Conservation (phyloP, 2,113 vertebrate genomes). For the Rhabdornis inornatus region DNA sequence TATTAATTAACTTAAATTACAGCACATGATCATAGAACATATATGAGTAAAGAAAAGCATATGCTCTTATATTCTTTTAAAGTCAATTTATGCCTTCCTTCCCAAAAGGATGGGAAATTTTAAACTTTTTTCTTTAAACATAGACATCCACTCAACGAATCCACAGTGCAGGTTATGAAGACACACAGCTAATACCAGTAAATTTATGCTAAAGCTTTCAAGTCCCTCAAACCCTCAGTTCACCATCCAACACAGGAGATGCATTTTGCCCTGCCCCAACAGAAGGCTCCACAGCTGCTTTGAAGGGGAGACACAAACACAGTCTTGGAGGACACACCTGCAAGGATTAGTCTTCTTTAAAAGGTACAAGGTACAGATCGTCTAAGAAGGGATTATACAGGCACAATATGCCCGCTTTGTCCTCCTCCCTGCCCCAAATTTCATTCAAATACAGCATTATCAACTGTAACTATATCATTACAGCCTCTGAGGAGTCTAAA, state of each 20-base stretch:
- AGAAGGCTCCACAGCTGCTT: neutral
- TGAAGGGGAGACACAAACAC: neutral
- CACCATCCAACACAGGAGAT: neutral
- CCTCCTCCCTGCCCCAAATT: neutral
- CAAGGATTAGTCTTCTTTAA: constrained; percentile 32
- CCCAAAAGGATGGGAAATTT: neutral
- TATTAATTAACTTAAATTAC: neutral
- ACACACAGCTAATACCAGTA: neutral
- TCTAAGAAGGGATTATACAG: constrained; percentile 26
- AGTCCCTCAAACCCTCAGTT: neutral
- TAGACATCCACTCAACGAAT: neutral
- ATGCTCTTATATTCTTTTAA: neutral
- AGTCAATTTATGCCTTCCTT: neutral
- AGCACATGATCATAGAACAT: neutral
- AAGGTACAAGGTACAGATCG: neutral
- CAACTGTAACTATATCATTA: neutral
- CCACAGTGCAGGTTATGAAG: neutral
- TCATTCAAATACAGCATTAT: neutral
- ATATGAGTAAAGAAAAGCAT: neutral
- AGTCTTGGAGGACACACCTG: neutral
- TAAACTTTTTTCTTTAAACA: neutral
- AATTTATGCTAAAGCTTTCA: neutral
- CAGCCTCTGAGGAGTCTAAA: neutral
- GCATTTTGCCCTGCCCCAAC: neutral
- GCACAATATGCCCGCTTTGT: neutral